Evolutionary conservation across 2,888 invertebrate species (phyloP).

Genomic region (Galerucella calmariensis): DNA sequence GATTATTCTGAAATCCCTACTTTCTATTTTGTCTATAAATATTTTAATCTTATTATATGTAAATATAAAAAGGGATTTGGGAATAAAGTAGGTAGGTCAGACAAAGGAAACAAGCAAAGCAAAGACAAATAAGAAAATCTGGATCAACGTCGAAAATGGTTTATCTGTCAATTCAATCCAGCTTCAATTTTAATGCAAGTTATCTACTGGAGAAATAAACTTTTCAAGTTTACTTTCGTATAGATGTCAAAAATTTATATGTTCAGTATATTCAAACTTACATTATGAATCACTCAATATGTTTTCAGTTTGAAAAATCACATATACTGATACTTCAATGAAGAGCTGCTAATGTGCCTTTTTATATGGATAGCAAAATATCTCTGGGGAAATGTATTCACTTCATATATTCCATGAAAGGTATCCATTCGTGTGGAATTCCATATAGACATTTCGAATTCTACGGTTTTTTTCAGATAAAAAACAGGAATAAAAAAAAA

Average conservation of each 20-base stretch:
- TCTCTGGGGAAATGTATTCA: slow-evolving; percentile 3
- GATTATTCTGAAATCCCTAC: too few relatives aligned
- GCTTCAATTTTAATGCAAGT: too few relatives aligned
- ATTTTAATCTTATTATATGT: too few relatives aligned
- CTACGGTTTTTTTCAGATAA: neutral
- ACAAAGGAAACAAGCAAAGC: too few relatives aligned
- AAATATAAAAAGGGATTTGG: too few relatives aligned
- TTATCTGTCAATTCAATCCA: too few relatives aligned
- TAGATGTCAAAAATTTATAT: neutral
- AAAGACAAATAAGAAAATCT: too few relatives aligned
- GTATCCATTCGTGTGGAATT: neutral
- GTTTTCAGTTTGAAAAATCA: neutral
- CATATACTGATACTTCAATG: neutral
- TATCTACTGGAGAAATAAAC: too few relatives aligned
- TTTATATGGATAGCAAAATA: neutral
- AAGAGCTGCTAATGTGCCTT: neutral
- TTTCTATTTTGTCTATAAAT: too few relatives aligned
- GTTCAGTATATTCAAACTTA: neutral
- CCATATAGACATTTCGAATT: neutral
- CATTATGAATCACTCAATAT: neutral
- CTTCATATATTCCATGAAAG: neutral
- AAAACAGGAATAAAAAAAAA: too few relatives aligned
- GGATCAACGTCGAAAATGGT: too few relatives aligned
- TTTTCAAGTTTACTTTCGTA: neutral
- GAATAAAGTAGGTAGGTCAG: too few relatives aligned